phyloP scores from a whole-genome alignment of 2,888 invertebrate genomes.

The Drosophila parthenogenetica region DNA sequence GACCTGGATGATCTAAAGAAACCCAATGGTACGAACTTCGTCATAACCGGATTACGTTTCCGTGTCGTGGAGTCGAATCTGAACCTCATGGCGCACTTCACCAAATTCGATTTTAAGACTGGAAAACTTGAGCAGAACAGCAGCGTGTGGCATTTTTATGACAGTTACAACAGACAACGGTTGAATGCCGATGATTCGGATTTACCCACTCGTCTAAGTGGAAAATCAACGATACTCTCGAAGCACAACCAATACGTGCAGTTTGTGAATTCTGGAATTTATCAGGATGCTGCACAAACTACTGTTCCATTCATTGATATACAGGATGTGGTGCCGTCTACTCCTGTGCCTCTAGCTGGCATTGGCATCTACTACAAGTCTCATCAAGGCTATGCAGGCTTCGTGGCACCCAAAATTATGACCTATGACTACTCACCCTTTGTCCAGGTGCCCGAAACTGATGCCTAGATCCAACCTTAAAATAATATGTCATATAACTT shows the following conservation, averaged over 20 bases:
- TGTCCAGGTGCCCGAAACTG: conserved; percentile 85
- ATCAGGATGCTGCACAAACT: conserved; percentile 91
- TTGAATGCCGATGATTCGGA: conserved; percentile 88
- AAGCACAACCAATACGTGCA: conserved; percentile 89
- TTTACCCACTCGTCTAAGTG: conserved; percentile 87
- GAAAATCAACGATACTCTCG: conserved; percentile 87
- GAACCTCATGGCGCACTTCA: conserved; percentile 92
- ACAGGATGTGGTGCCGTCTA: conserved; percentile 89
- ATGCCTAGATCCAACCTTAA: conserved; percentile 11
- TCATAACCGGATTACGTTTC: conserved; percentile 92
- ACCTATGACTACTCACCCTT: conserved; percentile 91
- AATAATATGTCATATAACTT: no score
- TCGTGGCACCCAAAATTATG: conserved; percentile 90
- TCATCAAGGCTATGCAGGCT: conserved; percentile 89
- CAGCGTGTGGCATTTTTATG: conserved; percentile 92
- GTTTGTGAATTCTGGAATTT: conserved; percentile 89
- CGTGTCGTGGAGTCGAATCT: conserved; percentile 92
- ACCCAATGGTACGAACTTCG: conserved; percentile 87
- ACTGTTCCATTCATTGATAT: conserved; percentile 93
- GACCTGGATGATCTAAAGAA: conserved; percentile 93
- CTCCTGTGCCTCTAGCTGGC: conserved; percentile 90
- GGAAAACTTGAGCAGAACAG: conserved; percentile 87
- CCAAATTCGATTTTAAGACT: conserved; percentile 91
- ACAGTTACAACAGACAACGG: conserved; percentile 85
- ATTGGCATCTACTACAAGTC: conserved; percentile 93